Evolutionary conservation across 2,888 invertebrate genomes (phyloP), one percentile per base, ranked within the genome.

Genomic region (Agrochola lota): DNA sequence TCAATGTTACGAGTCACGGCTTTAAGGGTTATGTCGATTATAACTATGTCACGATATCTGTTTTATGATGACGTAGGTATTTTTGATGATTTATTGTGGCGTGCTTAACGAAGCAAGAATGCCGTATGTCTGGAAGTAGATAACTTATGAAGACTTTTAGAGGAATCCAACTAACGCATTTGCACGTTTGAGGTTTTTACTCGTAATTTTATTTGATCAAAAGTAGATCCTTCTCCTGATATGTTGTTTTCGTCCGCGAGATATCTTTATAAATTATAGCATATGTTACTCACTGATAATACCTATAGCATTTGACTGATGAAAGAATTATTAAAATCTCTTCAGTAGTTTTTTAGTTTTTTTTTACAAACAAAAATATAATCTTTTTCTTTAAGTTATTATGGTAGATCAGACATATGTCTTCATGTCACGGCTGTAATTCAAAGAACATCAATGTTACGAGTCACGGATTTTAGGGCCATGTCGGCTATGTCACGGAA

Each of bases 91-190:
- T 40, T 40, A 40, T 40, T 40, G 40, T 7, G 7, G n/a, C 60
- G 20, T 78, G 49, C 2, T 30, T 52, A 43, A 67, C 40, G 59
- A 78, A 17, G 66, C 52, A 49, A 26, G 15, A 30, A 52, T 17
- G 35, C 59, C 7, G 23, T 12, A 40, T 75, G 57, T 74, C 26
- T n/a, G 75, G 43, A 57, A 49, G 35, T 49, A 71, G 30, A 35
- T 71, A 49, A 46, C 12, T 40, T n/a, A 63, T 63, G 3, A 49
- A 17, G 5, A 17, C 49, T 17, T 1, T 17, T 49, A 49, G 0
- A 49, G 6, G 49, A 49, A 49, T 49, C 15, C 15, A 15, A 49
- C 15, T 49, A 49, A 15, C 15, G 6, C 46, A 15, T 15, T 49
- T 17, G 49, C 15, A 0, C 46, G 46, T 15, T 49, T 17, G 49